Evolutionary conservation across 30 jellyfish, hydroid and myxozoan species (phyloP).

Genomic region (Chrysaora quinquecirrha): DNA sequence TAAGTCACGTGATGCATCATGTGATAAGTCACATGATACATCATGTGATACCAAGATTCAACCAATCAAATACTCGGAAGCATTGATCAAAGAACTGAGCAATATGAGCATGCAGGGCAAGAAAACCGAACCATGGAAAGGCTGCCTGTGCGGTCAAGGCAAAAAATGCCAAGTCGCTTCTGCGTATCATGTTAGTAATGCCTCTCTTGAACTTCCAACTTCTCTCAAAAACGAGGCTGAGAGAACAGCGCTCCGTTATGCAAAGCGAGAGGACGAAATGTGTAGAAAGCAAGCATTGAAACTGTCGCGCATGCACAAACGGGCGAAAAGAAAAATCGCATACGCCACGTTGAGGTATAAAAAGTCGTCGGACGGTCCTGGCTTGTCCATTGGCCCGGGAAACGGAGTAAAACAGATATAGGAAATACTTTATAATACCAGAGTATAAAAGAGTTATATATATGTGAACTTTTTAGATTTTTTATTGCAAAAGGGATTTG

Average conservation of each 20-base stretch:
- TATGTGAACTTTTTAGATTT: not conserved
- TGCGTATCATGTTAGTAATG: slow-evolving; percentile 60
- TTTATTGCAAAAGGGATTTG: not conserved
- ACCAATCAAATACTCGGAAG: slow-evolving; percentile 1
- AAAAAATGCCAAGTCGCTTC: slow-evolving; percentile 54
- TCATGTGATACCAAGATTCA: not conserved
- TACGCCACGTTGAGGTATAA: slow-evolving; percentile 59
- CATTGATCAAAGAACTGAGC: slow-evolving; percentile 24
- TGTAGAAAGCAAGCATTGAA: slow-evolving; percentile 48
- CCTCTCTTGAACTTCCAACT: slow-evolving; percentile 49
- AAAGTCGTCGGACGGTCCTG: slow-evolving; percentile 50
- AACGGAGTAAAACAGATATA: slow-evolving; percentile 54
- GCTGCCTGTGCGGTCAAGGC: slow-evolving; percentile 60
- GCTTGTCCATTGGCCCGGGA: slow-evolving; percentile 68
- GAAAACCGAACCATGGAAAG: slow-evolving; percentile 30
- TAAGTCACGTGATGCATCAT: not conserved
- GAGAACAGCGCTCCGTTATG: not conserved
- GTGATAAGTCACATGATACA: not conserved
- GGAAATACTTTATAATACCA: not conserved
- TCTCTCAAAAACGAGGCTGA: not conserved
- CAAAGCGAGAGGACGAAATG: not conserved
- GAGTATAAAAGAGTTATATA: no score
- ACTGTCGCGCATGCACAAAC: slow-evolving; percentile 55
- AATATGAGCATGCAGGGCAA: slow-evolving; percentile 5
- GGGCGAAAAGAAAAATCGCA: slow-evolving; percentile 47